Conservation (phyloP, 2,113 vertebrate genomes). For the Melanostigma gelatinosum region DNA sequence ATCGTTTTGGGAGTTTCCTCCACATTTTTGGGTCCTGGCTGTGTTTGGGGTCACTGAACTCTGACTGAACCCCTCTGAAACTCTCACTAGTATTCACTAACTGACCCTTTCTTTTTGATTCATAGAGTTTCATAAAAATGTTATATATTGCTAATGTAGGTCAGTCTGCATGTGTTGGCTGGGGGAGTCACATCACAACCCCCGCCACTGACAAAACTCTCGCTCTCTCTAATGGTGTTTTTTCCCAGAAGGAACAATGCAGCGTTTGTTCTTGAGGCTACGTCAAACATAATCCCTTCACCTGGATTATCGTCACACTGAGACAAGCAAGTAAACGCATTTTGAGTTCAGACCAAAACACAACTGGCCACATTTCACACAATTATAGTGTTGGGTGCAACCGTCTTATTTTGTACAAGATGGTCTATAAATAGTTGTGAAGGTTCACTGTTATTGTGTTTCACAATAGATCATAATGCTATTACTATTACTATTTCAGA, state of each 20-base stretch:
- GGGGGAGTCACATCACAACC: conserved; percentile 24
- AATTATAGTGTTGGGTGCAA: conserved; percentile 27
- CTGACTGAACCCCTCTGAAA: neutral
- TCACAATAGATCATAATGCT: neutral
- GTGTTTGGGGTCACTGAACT: conserved; percentile 2
- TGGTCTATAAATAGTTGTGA: conserved; percentile 7
- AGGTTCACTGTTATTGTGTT: conserved; percentile 4
- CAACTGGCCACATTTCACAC: conserved; percentile 20
- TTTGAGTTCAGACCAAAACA: conserved; percentile 40
- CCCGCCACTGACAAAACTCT: conserved; percentile 14
- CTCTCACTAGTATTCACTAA: neutral
- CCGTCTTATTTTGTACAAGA: conserved; percentile 12
- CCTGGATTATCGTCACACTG: conserved; percentile 64
- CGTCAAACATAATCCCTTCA: conserved; percentile 62
- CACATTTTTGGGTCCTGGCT: neutral
- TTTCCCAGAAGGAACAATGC: conserved; percentile 70
- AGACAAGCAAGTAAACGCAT: conserved; percentile 53
- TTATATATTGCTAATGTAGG: neutral
- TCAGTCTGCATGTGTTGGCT: neutral
- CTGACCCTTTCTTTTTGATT: neutral
- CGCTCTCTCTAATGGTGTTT: conserved; percentile 38
- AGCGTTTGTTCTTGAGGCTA: conserved; percentile 57
- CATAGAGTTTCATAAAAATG: conserved; percentile 5
- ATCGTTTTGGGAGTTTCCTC: neutral
- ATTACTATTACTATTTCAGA: neutral